These are phyloP conservation scores for Procambarus virginalis DNA, from an alignment of 1,140 invertebrate genomes.

Conservation along the genomic window DNA sequence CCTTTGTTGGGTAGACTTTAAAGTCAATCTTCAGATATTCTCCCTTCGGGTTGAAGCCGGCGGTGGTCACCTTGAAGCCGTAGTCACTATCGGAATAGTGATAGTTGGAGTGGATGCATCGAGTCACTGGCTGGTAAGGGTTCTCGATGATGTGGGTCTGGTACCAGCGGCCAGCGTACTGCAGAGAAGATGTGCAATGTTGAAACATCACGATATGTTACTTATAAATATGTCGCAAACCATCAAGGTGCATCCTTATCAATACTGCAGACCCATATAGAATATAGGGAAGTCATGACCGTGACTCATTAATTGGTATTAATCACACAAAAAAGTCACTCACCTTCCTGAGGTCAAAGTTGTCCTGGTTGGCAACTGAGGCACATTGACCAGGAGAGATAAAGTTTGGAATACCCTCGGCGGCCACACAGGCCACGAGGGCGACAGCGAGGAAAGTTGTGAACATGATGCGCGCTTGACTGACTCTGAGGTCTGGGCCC, in stretches of 20 bases:
- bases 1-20: conserved; percentile 38
- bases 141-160: conserved; percentile 28
- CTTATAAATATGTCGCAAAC: too few species aligned
- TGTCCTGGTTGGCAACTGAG: not conserved
- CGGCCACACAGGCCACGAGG: conserved; percentile 7
- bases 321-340: not conserved
- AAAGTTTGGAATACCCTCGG: conserved; percentile 1
- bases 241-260: too few species aligned
- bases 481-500: not conserved
- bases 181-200: not conserved
- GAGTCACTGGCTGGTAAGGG: not conserved
- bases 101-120: conserved; percentile 30
- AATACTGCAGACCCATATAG: too few species aligned
- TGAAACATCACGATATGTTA: too few species aligned
- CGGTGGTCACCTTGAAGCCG: conserved; percentile 37
- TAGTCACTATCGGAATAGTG: conserved; percentile 1
- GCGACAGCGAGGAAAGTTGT: not conserved
- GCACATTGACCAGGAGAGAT: conserved; percentile 6
- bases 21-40: not conserved
- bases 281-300: too few species aligned
- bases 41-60: not conserved
- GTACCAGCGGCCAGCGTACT: conserved; percentile 40
- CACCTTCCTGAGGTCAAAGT: conserved; percentile 1
- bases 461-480: not conserved
- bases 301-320: too few species aligned